Conservation (phyloP, 2,113 vertebrate species). For the Synchiropus splendidus region DNA sequence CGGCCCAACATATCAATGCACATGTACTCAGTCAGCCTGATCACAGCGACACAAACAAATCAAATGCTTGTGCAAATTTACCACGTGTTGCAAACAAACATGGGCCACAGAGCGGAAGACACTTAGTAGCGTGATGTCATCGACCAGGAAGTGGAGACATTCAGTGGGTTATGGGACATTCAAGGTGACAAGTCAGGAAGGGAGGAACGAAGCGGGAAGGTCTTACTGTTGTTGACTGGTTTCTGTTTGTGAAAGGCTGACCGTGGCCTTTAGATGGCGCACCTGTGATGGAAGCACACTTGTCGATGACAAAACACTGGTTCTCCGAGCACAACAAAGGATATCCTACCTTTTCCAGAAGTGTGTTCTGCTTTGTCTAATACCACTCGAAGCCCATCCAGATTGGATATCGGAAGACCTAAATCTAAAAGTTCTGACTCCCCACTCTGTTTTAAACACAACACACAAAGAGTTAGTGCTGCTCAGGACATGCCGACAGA, state of each 20-base stretch:
- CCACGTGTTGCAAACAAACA: slow-evolving; percentile 48
- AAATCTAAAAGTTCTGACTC: slow-evolving; percentile 89
- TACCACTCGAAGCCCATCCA: slow-evolving; percentile 91
- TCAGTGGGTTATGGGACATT: slow-evolving; percentile 56
- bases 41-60: slow-evolving; percentile 22
- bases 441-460: slow-evolving; percentile 71
- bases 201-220: slow-evolving; percentile 6
- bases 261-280: slow-evolving; percentile 55
- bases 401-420: slow-evolving; percentile 90
- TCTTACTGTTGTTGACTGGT: slow-evolving; percentile 80
- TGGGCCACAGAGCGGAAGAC: slow-evolving; percentile 56
- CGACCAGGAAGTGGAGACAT: slow-evolving; percentile 44
- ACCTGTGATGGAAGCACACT: slow-evolving; percentile 19
- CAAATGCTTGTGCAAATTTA: slow-evolving; percentile 28
- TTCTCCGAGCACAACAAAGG: not conserved
- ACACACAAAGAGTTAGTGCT: slow-evolving; percentile 6
- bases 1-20: slow-evolving; percentile 22
- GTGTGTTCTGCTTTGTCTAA: slow-evolving; percentile 75
- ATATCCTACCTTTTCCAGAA: slow-evolving; percentile 72
- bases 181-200: slow-evolving; percentile 19
- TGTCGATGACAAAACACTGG: not conserved
- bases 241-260: slow-evolving; percentile 65
- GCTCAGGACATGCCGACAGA: too few relatives aligned
- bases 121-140: slow-evolving; percentile 57
- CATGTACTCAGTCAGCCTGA: slow-evolving; percentile 3